Percentiles rank a stretch among this genome's conserved stretches.
phyloP scores from a whole-genome alignment of 2,888 invertebrate species.

The Tanaodytes sp. region DNA sequence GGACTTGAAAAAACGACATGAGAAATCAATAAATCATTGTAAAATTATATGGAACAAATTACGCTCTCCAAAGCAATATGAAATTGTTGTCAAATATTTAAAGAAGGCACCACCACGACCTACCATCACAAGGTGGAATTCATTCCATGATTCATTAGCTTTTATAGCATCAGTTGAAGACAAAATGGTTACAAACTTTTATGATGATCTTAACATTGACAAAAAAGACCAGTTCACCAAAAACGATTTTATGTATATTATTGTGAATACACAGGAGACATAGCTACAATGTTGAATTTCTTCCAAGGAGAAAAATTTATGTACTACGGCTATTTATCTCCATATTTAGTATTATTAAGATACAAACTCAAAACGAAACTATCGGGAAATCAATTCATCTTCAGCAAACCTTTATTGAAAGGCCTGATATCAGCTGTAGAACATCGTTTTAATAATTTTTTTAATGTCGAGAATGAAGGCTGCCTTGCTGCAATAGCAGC shows the following conservation, averaged over 20 bases:
- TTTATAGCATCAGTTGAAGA: not conserved
- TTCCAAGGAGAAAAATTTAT: not conserved
- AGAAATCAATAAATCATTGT: not conserved
- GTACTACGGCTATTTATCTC: not conserved
- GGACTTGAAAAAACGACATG: not conserved
- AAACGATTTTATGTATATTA: not conserved
- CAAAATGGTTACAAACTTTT: conserved; percentile 1
- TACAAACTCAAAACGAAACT: not conserved
- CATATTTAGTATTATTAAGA: not conserved
- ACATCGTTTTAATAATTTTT: not conserved
- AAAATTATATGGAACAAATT: conserved; percentile 3
- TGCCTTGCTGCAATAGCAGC: not conserved
- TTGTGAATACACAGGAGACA: not conserved
- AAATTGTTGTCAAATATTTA: not conserved
- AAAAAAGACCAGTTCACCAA: not conserved
- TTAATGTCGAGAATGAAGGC: not conserved
- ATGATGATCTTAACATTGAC: conserved; percentile 2
- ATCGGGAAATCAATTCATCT: not conserved
- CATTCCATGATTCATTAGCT: not conserved
- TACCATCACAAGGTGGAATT: conserved; percentile 12
- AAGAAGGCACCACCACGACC: not conserved
- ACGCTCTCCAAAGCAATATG: not conserved
- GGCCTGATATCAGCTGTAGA: not conserved
- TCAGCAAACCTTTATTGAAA: not conserved
- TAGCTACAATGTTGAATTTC: not conserved